Evolutionary conservation across 2,797 vertebrate genomes (phyloP), one percentile per base, ranked within the genome.

Genomic region (Tiaroga cobitis): DNA sequence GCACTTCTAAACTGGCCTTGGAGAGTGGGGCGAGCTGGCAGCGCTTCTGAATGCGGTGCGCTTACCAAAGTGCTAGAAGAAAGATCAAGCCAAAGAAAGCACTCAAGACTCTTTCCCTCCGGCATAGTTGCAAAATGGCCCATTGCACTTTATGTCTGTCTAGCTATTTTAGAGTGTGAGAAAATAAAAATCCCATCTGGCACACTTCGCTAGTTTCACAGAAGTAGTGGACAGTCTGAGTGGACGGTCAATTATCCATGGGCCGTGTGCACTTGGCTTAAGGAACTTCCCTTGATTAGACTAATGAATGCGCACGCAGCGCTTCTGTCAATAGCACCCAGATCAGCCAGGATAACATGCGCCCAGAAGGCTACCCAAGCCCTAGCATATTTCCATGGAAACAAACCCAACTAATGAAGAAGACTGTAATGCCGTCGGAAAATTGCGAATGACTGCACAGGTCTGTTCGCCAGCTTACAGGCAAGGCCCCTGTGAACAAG

Each of bases 341-440:
- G 86, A 90, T 88, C 87, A 89, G 65, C 18, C 41, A 82, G 82
- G 83, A 81, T 74, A 80, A 77, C 68, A 78, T 81, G 80, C 73
- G 21, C 54, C 72, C 51, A 19, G 16, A 77, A 70, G 72, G 75
- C 84, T 59, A 83, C 88, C 88, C 61, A 89, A 91, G 91, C 90
- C 90, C 70, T 54, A 86, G 86, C n/a, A 26, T 46, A 92, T 94
- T 91, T 89, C 93, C 91, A 94, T 92, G 91, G 94, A 91, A 94
- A 95, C 94, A 89, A 89, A 89, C 89, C 89, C 85, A 61, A 85
- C 85, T 85, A 89, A 90, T 91, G 92, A 91, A 91, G 88, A 49
- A 65, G 79, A 67, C 63, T 39, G 86, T 84, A 85, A 82, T 5
- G 19, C 80, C 24, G 65, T 11, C 8, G 81, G 54, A 76, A 70